Percentiles rank a stretch among this genome's conserved stretches.
Evolutionary conservation across 2,797 vertebrate species (phyloP).

Genomic region (Toxotes lorentzi): DNA sequence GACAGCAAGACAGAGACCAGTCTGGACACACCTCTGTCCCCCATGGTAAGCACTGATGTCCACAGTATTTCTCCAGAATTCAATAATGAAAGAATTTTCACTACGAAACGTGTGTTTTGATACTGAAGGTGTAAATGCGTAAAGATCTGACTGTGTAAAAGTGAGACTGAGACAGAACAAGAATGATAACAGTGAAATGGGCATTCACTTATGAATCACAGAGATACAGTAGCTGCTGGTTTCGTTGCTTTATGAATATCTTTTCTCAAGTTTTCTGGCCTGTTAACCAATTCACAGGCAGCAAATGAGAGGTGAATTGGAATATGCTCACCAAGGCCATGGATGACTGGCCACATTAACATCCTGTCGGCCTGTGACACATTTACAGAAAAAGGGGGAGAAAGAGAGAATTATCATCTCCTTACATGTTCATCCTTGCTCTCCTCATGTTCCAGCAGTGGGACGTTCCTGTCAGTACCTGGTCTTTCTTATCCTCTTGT

Average conservation of each 20-base stretch:
- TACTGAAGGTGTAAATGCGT: slow-evolving; percentile 11
- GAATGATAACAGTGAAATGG: slow-evolving; percentile 28
- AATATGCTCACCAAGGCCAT: slow-evolving; percentile 30
- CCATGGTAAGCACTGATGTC: slow-evolving; percentile 75
- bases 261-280: slow-evolving; percentile 58
- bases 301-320: slow-evolving; percentile 68
- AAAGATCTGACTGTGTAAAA: slow-evolving; percentile 24
- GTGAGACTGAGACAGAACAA: slow-evolving; percentile 14
- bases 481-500: background rate
- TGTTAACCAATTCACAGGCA: slow-evolving; percentile 49
- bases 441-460: slow-evolving; percentile 8
- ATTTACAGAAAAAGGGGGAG: slow-evolving; percentile 28
- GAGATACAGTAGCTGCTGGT: background rate
- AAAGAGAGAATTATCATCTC: slow-evolving; percentile 38
- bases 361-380: slow-evolving; percentile 51
- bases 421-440: slow-evolving; percentile 28
- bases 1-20: slow-evolving; percentile 99
- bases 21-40: slow-evolving; percentile 95
- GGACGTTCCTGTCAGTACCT: background rate
- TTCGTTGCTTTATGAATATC: slow-evolving; percentile 30
- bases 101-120: background rate
- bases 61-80: slow-evolving; percentile 17
- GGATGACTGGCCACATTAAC: slow-evolving; percentile 58
- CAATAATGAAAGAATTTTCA: background rate
- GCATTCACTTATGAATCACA: slow-evolving; percentile 30